Percentiles rank a stretch among this genome's conserved stretches.
Conservation (phyloP, 2,113 vertebrate species). For the Microtus oregoni region DNA sequence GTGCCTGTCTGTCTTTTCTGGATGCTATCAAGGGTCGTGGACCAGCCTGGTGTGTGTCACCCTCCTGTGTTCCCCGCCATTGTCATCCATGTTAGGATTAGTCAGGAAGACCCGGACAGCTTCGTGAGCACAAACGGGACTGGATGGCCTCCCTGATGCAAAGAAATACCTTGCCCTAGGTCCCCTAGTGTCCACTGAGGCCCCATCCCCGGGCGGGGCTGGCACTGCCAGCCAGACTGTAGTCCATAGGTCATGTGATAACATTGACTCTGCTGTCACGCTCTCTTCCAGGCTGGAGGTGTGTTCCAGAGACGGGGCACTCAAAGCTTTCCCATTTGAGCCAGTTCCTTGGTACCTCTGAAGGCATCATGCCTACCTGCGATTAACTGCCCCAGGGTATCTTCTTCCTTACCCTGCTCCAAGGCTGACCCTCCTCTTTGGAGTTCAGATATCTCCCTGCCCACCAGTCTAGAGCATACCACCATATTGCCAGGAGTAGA, state of each 20-base stretch:
- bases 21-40: background rate
- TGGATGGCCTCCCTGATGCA: background rate
- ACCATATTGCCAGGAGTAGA: background rate
- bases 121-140: background rate
- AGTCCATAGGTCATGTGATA: background rate
- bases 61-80: background rate
- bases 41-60: background rate
- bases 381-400: background rate
- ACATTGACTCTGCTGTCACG: background rate
- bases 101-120: background rate
- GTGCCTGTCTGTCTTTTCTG: background rate
- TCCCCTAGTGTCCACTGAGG: background rate
- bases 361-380: background rate
- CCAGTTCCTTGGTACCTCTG: background rate
- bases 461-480: background rate
- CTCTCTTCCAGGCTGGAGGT: background rate
- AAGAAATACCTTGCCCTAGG: background rate
- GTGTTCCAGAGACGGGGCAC: background rate
- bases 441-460: background rate
- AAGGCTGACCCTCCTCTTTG: background rate
- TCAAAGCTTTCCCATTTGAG: background rate
- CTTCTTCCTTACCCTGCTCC: background rate
- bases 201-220: too few species aligned
- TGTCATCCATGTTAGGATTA: background rate
- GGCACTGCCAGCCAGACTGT: background rate